These are phyloP conservation scores for Eunapius fragilis DNA, from an alignment of 37 sponge, comb jelly and placozoan species.

Conservation along the genomic window DNA sequence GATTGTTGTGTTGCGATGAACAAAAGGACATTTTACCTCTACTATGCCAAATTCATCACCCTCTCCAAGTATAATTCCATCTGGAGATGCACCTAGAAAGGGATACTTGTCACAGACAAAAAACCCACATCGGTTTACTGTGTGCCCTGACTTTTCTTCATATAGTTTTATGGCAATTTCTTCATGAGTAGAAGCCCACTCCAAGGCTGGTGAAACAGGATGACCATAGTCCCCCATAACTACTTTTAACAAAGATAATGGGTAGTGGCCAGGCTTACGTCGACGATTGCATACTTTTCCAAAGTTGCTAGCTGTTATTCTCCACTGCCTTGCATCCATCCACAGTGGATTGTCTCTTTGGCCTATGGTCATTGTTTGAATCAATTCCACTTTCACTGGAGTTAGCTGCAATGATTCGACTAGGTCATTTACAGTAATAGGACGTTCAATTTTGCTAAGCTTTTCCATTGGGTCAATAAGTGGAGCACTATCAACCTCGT, in stretches of 20 bases:
- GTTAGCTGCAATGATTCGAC: slow-evolving; percentile 12
- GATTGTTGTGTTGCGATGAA: neutral
- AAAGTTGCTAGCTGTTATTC: slow-evolving; percentile 51
- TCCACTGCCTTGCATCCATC: slow-evolving; percentile 45
- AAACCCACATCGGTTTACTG: neutral
- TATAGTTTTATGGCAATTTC: slow-evolving; percentile 4
- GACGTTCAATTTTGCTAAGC: slow-evolving; percentile 14
- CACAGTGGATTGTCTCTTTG: slow-evolving; percentile 42
- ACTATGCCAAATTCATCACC: slow-evolving; percentile 36
- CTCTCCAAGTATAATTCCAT: slow-evolving; percentile 32
- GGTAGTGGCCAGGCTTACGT: slow-evolving; percentile 5
- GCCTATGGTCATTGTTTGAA: slow-evolving; percentile 26
- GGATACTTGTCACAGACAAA: slow-evolving; percentile 25
- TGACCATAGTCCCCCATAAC: slow-evolving; percentile 32
- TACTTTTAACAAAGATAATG: slow-evolving; percentile 20
- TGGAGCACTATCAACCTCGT: neutral
- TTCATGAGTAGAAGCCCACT: slow-evolving; percentile 25
- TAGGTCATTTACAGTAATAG: slow-evolving; percentile 15
- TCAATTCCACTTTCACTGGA: slow-evolving; percentile 28
- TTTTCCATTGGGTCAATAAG: slow-evolving; percentile 18
- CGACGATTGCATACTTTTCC: slow-evolving; percentile 29
- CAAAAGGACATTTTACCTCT: slow-evolving; percentile 49
- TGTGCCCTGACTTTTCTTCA: neutral
- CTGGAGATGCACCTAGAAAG: slow-evolving; percentile 44
- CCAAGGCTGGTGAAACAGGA: slow-evolving; percentile 12